Conservation (phyloP, 2,113 vertebrate species). For the Platanista minor region DNA sequence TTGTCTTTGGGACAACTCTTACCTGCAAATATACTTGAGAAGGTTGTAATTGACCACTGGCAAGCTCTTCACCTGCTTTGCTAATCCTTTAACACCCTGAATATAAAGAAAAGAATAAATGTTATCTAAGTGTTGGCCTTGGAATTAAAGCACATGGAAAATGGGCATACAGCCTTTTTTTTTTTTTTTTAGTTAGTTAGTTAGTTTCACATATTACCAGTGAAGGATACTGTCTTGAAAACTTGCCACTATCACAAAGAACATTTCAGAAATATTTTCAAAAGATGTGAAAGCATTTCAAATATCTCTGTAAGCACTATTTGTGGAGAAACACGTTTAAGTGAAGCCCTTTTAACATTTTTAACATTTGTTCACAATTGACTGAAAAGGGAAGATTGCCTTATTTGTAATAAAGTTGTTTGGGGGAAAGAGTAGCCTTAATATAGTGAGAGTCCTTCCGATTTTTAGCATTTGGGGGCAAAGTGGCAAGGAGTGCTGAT, state of each 20-base stretch:
- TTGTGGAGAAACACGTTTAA: not conserved
- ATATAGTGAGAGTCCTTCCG: not conserved
- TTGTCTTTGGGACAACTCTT: slow-evolving; percentile 55
- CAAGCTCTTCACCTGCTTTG: slow-evolving; percentile 90
- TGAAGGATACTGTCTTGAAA: not conserved
- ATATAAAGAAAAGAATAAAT: slow-evolving; percentile 1
- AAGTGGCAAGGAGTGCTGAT: not conserved
- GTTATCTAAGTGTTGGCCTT: not conserved
- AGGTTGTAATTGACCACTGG: slow-evolving; percentile 96
- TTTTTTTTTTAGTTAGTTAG: not conserved
- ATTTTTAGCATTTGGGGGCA: not conserved
- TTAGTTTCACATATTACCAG: not conserved
- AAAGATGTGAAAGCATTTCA: not conserved
- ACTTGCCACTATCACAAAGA: not conserved
- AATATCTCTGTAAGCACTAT: not conserved
- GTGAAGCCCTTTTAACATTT: not conserved
- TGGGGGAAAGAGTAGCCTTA: not conserved
- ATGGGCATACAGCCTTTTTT: not conserved
- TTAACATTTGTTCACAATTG: not conserved
- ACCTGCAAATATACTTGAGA: slow-evolving; percentile 98
- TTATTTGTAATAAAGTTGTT: not conserved
- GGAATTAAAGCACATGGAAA: not conserved
- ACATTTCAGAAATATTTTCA: not conserved
- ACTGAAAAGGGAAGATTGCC: not conserved
- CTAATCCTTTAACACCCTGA: slow-evolving; percentile 93